Evolutionary conservation across 1,140 invertebrate genomes (phyloP).

Genomic region (Uloborus diversus): DNA sequence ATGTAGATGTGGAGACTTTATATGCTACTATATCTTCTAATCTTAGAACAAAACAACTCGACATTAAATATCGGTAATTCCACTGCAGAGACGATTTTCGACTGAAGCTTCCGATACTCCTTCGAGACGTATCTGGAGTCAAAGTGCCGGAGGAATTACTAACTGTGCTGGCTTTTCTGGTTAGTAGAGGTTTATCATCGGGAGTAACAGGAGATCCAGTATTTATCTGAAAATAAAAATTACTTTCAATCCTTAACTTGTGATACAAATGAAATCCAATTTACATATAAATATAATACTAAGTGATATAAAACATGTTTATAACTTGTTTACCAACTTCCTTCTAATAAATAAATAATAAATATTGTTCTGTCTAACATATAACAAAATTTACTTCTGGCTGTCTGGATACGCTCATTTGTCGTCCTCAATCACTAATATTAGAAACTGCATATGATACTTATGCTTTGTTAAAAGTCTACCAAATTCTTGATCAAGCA

Average conservation of each 20-base stretch:
- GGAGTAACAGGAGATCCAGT: constrained; percentile 62
- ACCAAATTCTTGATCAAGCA: too few relatives aligned
- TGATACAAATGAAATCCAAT: background rate
- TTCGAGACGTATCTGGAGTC: constrained; percentile 52
- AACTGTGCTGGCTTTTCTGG: constrained; percentile 72
- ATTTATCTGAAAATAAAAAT: constrained; percentile 9
- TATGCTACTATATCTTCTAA: constrained; percentile 75
- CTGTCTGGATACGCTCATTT: too few relatives aligned
- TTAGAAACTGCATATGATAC: too few relatives aligned
- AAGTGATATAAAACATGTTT: too few relatives aligned
- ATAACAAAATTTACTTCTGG: too few relatives aligned
- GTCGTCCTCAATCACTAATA: too few relatives aligned
- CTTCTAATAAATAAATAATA: background rate
- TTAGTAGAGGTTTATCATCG: constrained; percentile 72
- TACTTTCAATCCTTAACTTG: background rate
- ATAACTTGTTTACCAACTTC: too few relatives aligned
- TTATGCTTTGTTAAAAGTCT: too few relatives aligned
- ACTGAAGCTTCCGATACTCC: constrained; percentile 50
- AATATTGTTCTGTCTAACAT: too few relatives aligned
- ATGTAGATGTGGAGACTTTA: constrained; percentile 74
- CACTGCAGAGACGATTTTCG: constrained; percentile 52
- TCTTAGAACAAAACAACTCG: constrained; percentile 56
- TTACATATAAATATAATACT: too few relatives aligned
- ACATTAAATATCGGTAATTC: constrained; percentile 58
- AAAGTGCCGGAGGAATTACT: constrained; percentile 42